Percentiles rank a stretch among this genome's conserved stretches.
These are phyloP conservation scores for Macrosteles quadrilineatus DNA, from an alignment of 1,140 invertebrate genomes.

Conservation along the genomic window DNA sequence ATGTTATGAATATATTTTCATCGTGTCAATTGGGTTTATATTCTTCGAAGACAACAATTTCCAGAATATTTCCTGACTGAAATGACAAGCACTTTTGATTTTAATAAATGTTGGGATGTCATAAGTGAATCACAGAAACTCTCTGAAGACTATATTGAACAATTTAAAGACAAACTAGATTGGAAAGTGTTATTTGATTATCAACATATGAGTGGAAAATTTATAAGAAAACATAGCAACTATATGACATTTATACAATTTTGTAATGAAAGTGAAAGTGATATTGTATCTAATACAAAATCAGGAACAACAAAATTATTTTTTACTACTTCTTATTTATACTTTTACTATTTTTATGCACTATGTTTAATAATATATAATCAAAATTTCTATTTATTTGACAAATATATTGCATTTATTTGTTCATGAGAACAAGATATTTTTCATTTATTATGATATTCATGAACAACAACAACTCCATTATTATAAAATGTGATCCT, in stretches of 20 bases:
- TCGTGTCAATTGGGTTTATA: neutral
- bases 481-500: no score
- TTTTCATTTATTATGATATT: no score
- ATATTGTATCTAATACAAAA: no score
- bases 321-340: no score
- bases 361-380: no score
- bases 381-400: no score
- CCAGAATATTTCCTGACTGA: neutral
- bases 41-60: neutral
- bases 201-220: neutral
- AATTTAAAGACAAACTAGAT: neutral
- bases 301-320: no score
- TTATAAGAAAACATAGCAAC: neutral
- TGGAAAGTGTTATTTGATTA: neutral
- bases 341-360: no score
- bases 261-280: no score
- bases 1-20: conserved; percentile 7
- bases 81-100: neutral
- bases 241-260: neutral
- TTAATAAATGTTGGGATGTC: neutral
- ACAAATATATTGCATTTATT: no score
- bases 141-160: neutral
- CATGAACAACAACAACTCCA: no score
- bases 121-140: neutral
- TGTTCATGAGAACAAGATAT: no score